Base-by-base conservation (phyloP, 2,888 invertebrate species). In the Caprella mutica region DNA sequence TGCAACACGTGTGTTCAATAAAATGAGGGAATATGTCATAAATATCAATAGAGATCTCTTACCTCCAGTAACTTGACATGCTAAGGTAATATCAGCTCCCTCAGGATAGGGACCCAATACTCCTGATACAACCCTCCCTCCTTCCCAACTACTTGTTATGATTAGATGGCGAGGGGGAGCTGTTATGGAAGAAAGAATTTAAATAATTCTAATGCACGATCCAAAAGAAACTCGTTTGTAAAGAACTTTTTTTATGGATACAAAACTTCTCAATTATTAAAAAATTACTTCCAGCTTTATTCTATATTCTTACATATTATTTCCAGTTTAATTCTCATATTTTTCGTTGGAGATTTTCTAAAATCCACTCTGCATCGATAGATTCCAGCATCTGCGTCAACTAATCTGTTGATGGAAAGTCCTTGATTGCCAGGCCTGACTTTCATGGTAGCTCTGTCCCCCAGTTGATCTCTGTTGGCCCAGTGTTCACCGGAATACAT, bases 61-160 rank as follows among this genome's bases (percentile, higher is more conserved):
- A 59, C 55, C 56, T 29, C 59, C 59, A 1, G 55, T 40, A 19
- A 56, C 56, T 38, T 59, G 52, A 33, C 56, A 59, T 30, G 59
- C 46, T 27, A 56, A 48, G 24, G 52, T 52, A 27, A 56, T 35
- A 33, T 59, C 52, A 12, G 55, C 44, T 5, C 46, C 46, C 9
- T 44, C 52, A 48, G 59, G 55, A 35, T 44, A 59, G 26, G 59
- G 56, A 2, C 46, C 50, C 17, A 51, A 29, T 17, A 12, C 44
- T 4, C 50, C 50, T 29, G 30, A 26, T 17, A 26, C 52, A 14
- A 27, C 50, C 4, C 35, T 9, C 5, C 40, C 53, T 23, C 39
- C 53, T 27, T 53, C 40, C 53, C 42, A 43, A 24, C 53, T 53
- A 42, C 53, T 53, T 27, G 24, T 40, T 23, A 53, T 53, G 6